Evolutionary conservation across 2,797 vertebrate species (phyloP).

Genomic region (Taeniopygia guttata): DNA sequence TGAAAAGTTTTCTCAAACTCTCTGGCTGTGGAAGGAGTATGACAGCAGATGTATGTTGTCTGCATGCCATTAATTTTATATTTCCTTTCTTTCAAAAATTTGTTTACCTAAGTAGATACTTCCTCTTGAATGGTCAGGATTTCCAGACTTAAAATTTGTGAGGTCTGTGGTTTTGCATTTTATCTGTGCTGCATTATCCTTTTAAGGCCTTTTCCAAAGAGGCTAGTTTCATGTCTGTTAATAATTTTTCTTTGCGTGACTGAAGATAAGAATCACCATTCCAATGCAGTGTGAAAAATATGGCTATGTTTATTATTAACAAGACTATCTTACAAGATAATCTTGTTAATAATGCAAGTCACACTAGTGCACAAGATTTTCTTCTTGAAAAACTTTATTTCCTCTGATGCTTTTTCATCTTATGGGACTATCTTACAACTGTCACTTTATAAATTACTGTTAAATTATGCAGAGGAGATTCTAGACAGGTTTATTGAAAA

Average conservation of each 20-base stretch:
- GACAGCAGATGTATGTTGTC: neutral
- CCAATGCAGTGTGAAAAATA: constrained; percentile 4
- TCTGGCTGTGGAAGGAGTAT: neutral
- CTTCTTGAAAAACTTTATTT: neutral
- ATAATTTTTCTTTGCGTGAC: neutral
- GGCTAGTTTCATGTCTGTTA: neutral
- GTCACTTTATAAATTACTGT: neutral
- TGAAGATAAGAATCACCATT: constrained; percentile 5
- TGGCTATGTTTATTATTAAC: constrained; percentile 53
- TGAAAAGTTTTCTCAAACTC: neutral
- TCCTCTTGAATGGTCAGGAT: neutral
- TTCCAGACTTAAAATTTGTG: neutral
- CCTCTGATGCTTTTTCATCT: neutral
- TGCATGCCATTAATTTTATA: neutral
- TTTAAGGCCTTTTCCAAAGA: neutral
- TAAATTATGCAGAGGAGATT: neutral
- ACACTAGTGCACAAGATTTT: neutral
- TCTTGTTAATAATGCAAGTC: constrained; percentile 24
- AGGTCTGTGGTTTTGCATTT: neutral
- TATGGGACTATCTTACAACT: neutral
- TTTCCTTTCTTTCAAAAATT: neutral
- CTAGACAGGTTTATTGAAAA: neutral
- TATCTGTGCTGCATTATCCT: neutral
- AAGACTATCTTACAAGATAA: neutral
- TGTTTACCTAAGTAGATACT: constrained; percentile 32